phyloP scores from a whole-genome alignment of 2,797 vertebrate genomes.

The Trematomus bernacchii region DNA sequence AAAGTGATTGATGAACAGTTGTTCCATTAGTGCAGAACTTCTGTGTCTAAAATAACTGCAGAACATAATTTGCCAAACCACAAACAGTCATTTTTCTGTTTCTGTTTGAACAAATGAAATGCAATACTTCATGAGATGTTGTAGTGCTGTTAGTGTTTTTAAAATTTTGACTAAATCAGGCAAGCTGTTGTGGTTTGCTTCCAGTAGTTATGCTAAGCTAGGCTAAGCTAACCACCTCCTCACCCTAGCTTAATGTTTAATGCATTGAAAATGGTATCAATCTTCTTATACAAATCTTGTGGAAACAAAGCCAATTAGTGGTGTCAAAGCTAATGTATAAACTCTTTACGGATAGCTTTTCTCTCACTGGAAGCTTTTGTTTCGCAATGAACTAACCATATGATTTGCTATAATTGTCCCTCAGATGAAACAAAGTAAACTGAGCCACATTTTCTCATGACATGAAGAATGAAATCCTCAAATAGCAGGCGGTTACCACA shows the following conservation, averaged over 20 bases:
- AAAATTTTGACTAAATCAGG: neutral
- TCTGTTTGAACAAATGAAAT: neutral
- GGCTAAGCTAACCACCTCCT: neutral
- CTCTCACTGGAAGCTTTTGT: constrained; percentile 8
- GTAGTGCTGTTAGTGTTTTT: neutral
- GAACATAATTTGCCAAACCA: neutral
- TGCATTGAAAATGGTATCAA: neutral
- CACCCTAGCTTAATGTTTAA: neutral
- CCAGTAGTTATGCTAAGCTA: neutral
- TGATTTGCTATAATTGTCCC: constrained; percentile 33
- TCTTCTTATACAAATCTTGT: neutral
- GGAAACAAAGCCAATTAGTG: neutral
- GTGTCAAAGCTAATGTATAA: neutral
- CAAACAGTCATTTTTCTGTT: constrained; percentile 10
- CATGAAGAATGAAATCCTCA: constrained; percentile 32
- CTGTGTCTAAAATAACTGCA: neutral
- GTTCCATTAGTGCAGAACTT: neutral
- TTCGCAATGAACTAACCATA: constrained; percentile 11
- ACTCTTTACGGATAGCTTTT: neutral
- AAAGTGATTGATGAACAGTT: constrained; percentile 5
- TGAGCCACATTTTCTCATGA: constrained; percentile 38
- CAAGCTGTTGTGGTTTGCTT: neutral
- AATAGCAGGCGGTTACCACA: constrained; percentile 21
- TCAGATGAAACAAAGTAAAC: constrained; percentile 46
- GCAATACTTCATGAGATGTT: neutral